Base-by-base conservation (phyloP, 2,113 vertebrate species). In the Pseudonaja textilis region DNA sequence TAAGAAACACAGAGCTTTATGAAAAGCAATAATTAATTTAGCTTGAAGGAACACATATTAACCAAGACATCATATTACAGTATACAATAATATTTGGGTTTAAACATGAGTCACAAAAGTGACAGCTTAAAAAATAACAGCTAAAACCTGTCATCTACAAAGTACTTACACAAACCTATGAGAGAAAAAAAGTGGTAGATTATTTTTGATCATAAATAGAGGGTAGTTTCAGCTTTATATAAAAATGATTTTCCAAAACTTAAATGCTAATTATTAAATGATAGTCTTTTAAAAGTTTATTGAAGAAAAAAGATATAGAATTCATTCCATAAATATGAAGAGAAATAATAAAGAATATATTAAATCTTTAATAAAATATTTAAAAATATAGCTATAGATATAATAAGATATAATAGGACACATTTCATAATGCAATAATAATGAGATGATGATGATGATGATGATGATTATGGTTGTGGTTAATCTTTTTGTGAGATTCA, bases 91-190 rank as follows among this genome's bases (percentile, higher is more conserved):
- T 85, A 34, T 94, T 25, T 88, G 54, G 56, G 85, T 93, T 90
- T 93, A 90, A 94, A 95, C 45, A 14, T 52, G 94, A 95, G 23
- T 3, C 50, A 23, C 85, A 85, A 95, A 95, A 94, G 29, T 93
- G 39, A 54, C n/a, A 59, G 23, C 57, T 81, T 89, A 88, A 69
- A 22, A 93, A 95, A 91, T 95, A 16, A 61, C 6, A 87, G 39
- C 50, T 87, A 96, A 92, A 59, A 94, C 90, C 14, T 14, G 42
- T 90, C 23, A 90, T 89, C 89, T 90, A 93, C 89, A 87, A 64
- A 93, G 91, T 34, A 90, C 23, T 47, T 20, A 85, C 18, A 87
- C 4, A 10, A 55, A 0, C 0, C 55, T 91, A 47, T 25, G 85
- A 55, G 0, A 64, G 29, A 93, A 94, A 10, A 85, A 8, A 95